Evolutionary conservation across 64 coral and sea anemone species (phyloP).

Genomic region (Porites lutea): DNA sequence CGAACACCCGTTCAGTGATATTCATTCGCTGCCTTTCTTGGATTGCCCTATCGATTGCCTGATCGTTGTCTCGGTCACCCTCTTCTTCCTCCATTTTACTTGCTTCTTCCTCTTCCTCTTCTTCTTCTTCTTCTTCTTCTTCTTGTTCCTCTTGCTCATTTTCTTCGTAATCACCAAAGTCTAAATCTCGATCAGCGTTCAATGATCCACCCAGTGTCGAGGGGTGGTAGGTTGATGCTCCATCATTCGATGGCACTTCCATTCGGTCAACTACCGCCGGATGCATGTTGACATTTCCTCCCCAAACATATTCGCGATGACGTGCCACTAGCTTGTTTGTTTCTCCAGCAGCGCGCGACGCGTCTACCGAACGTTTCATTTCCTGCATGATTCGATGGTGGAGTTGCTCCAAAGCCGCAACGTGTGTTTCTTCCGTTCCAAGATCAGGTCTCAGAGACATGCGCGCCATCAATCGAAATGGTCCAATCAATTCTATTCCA

Average conservation of each 20-base stretch:
- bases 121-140: not conserved
- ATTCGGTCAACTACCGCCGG: not conserved
- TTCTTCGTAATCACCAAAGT: not conserved
- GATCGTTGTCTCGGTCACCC: too few species aligned
- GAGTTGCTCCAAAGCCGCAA: not conserved
- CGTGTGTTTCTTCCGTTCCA: not conserved
- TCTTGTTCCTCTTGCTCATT: not conserved
- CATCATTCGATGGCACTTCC: not conserved
- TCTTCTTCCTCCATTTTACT: not conserved
- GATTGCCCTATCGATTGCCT: not conserved
- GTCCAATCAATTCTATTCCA: not conserved
- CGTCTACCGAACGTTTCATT: not conserved
- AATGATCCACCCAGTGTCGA: not conserved
- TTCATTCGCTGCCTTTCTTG: not conserved
- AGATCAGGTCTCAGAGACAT: not conserved
- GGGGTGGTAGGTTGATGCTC: not conserved
- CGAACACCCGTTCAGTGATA: too few species aligned
- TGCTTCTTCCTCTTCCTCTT: not conserved
- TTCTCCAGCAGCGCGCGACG: not conserved
- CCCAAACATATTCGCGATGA: not conserved
- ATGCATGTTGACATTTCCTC: not conserved
- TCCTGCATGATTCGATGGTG: not conserved
- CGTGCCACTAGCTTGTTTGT: not conserved
- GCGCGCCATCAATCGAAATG: not conserved
- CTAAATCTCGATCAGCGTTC: not conserved